Percentiles rank a stretch among this genome's conserved stretches.
Evolutionary conservation across 2,888 invertebrate genomes (phyloP).

Genomic region (Drosophila lutescens): DNA sequence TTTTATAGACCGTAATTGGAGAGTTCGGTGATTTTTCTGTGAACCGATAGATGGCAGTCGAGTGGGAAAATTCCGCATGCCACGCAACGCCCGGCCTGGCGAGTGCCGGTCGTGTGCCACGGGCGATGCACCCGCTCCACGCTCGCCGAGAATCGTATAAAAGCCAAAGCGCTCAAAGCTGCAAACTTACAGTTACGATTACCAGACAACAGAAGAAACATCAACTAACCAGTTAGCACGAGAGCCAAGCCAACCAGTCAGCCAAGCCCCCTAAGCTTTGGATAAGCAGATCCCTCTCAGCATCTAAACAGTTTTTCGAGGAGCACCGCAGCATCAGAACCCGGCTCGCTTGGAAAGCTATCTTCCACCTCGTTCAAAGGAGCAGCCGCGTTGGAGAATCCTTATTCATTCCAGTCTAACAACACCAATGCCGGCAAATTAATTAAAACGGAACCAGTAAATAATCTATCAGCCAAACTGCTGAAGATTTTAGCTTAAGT

Average conservation of each 20-base stretch:
- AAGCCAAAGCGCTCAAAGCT: slow-evolving; percentile 30
- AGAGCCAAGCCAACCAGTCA: slow-evolving; percentile 15
- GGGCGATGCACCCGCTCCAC: slow-evolving; percentile 34
- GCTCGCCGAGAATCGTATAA: slow-evolving; percentile 49
- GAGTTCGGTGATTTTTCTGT: slow-evolving; percentile 54
- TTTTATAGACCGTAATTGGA: slow-evolving; percentile 30
- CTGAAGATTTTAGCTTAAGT: slow-evolving; percentile 59
- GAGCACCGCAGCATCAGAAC: neutral
- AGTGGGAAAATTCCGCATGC: slow-evolving; percentile 59
- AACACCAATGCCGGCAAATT: slow-evolving; percentile 18
- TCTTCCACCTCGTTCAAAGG: neutral
- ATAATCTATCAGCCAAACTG: slow-evolving; percentile 59
- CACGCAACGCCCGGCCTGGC: slow-evolving; percentile 34
- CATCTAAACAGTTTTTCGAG: neutral
- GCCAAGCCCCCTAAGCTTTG: slow-evolving; percentile 7
- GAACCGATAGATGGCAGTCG: slow-evolving; percentile 34
- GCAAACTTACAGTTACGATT: slow-evolving; percentile 34
- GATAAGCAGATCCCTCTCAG: neutral
- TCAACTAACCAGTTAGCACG: slow-evolving; percentile 2
- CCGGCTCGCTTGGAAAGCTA: neutral
- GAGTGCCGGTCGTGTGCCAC: slow-evolving; percentile 57
- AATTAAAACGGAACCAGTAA: slow-evolving; percentile 54
- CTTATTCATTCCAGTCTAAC: neutral
- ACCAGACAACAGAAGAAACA: slow-evolving; percentile 29
- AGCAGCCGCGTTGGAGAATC: slow-evolving; percentile 45